These are phyloP conservation scores for Heliconius congener DNA, from an alignment of 1,140 invertebrate species.

Conservation along the genomic window DNA sequence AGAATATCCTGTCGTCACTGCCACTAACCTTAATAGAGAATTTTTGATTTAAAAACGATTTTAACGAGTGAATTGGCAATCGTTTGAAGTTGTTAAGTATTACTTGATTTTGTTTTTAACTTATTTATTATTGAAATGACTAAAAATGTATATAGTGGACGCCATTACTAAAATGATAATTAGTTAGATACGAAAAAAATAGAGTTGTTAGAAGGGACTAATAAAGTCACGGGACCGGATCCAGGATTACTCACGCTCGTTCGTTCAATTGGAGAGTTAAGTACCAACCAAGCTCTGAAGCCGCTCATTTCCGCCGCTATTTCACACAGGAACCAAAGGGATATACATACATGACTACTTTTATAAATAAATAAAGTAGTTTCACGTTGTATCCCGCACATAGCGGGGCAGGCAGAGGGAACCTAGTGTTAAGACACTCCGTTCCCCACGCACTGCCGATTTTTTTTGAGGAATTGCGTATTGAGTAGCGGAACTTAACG, in stretches of 20 bases:
- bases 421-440: no score
- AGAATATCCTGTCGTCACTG: not conserved
- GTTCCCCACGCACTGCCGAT: no score
- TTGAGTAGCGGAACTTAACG: no score
- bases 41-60: not conserved
- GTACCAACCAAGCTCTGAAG: conserved; percentile 59
- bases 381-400: no score
- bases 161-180: not conserved
- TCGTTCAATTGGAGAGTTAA: conserved; percentile 72
- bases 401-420: no score
- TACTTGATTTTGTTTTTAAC: not conserved
- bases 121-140: not conserved
- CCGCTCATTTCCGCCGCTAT: conserved; percentile 58
- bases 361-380: not conserved
- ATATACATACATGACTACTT: conserved; percentile 22
- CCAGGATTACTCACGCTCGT: conserved; percentile 68
- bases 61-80: not conserved
- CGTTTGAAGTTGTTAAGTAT: not conserved
- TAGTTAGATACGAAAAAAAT: conserved; percentile 5
- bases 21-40: not conserved
- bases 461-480: no score
- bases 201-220: conserved; percentile 41
- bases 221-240: conserved; percentile 68
- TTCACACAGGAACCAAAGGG: conserved; percentile 62
- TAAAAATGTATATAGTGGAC: not conserved